A percentile compares a stretch with the other conserved stretches of the same genome.
Conservation (phyloP, 2,888 invertebrate species). For the Cheilosia vernalis region DNA sequence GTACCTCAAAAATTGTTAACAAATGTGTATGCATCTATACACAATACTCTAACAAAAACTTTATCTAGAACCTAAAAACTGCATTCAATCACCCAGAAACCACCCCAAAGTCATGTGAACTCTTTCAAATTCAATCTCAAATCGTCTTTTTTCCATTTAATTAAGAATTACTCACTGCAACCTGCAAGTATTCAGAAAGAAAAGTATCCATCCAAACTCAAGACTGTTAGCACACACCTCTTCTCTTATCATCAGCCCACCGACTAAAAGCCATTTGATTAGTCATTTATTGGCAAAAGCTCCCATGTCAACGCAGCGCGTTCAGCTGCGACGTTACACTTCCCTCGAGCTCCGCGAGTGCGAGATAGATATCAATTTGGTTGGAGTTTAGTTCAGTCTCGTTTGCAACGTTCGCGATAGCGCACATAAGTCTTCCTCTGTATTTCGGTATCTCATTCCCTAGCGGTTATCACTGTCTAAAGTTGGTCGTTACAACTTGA, state of each 20-base stretch:
- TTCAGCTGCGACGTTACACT: constrained; percentile 30
- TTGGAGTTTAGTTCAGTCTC: constrained; percentile 78
- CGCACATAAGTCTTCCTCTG: constrained; percentile 31
- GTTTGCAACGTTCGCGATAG: constrained; percentile 79
- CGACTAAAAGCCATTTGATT: constrained; percentile 45
- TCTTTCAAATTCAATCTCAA: neutral
- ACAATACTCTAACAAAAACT: no score
- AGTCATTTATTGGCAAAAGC: constrained; percentile 28
- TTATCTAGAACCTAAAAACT: no score
- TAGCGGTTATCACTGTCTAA: constrained; percentile 22
- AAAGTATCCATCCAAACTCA: constrained; percentile 5
- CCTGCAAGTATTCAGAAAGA: constrained; percentile 1
- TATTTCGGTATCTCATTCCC: constrained; percentile 42
- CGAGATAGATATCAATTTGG: constrained; percentile 34
- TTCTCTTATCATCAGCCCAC: constrained; percentile 25
- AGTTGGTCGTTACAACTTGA: constrained; percentile 28
- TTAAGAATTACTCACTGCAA: neutral
- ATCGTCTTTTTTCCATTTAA: neutral
- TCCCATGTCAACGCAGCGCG: constrained; percentile 40
- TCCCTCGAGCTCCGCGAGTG: neutral
- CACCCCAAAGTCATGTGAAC: neutral
- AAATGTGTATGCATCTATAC: no score
- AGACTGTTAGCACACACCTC: constrained; percentile 3
- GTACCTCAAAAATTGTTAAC: no score
- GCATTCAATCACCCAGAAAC: neutral